Evolutionary conservation across 2,113 vertebrate species (phyloP).

Genomic region (Nothocercus julius): DNA sequence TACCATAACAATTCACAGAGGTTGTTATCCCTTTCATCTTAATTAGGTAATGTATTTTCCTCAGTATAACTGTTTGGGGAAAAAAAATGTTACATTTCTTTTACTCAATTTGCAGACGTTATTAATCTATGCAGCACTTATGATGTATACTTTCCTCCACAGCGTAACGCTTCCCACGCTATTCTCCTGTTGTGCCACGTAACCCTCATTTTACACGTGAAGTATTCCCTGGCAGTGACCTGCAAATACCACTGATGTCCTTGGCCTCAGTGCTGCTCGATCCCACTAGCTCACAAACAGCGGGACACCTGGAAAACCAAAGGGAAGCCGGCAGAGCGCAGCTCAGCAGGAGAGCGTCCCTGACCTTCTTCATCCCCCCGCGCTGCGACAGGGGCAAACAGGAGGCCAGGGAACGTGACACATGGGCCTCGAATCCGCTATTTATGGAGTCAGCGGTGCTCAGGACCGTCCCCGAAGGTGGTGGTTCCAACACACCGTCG

Average conservation of each 20-base stretch:
- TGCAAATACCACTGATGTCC: accelerated
- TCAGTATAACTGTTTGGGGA: background rate
- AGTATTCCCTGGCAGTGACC: background rate
- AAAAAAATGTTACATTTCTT: constrained; percentile 10
- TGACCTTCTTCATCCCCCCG: accelerated
- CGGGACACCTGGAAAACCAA: background rate
- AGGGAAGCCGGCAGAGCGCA: background rate
- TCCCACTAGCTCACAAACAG: accelerated
- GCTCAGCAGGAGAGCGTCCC: too few relatives aligned
- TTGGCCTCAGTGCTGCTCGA: background rate
- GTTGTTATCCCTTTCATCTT: constrained; percentile 57
- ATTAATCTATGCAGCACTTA: constrained; percentile 38
- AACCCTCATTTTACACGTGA: background rate
- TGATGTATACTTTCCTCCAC: background rate
- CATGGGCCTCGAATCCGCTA: background rate
- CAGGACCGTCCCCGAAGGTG: too few relatives aligned
- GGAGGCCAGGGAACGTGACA: background rate
- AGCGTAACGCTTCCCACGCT: background rate
- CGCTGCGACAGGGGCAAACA: background rate
- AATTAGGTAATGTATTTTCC: constrained; percentile 68
- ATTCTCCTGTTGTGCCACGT: background rate
- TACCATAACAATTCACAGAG: constrained; percentile 48
- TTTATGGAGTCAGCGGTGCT: background rate
- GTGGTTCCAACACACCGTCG: too few relatives aligned
- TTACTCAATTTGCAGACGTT: constrained; percentile 13